Evolutionary conservation across 2,888 invertebrate genomes (phyloP).

Genomic region (Pollenia griseotomentosa): DNA sequence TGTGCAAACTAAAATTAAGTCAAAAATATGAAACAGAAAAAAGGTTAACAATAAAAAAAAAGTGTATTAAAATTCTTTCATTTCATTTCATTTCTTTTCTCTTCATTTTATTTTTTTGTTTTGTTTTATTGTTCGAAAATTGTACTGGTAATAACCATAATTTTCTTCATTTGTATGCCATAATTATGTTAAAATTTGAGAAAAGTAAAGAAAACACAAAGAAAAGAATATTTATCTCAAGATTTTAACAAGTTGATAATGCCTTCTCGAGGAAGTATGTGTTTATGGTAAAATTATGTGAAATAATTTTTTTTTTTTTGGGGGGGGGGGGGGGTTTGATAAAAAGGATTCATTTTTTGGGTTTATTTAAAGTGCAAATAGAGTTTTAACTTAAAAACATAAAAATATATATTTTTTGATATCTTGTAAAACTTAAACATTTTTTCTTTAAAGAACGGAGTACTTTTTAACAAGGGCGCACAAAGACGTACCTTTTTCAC

Average conservation of each 20-base stretch:
- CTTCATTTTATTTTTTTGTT: not conserved
- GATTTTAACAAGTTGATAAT: constrained; percentile 62
- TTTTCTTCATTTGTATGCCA: constrained; percentile 57
- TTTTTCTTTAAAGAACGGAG: no score
- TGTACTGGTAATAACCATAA: constrained; percentile 60
- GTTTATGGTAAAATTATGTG: constrained; percentile 33
- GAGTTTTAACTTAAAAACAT: not conserved
- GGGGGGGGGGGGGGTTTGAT: not conserved
- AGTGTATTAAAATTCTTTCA: constrained; percentile 57
- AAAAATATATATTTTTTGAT: not conserved
- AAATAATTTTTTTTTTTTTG: not conserved
- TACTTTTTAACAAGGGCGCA: no score
- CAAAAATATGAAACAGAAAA: constrained; percentile 25
- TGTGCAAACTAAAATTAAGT: constrained; percentile 47
- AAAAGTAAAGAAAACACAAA: not conserved
- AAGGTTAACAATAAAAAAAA: constrained; percentile 59
- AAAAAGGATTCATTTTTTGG: not conserved
- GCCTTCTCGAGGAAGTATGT: constrained; percentile 14
- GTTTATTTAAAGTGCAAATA: no score
- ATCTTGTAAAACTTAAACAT: no score
- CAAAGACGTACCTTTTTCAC: no score
- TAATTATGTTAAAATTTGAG: constrained; percentile 61
- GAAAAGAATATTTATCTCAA: constrained; percentile 5
- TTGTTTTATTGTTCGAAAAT: not conserved
- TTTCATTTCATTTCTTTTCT: constrained; percentile 1